phyloP scores from a whole-genome alignment of 2,113 vertebrate genomes.

The Xenus cinereus region DNA sequence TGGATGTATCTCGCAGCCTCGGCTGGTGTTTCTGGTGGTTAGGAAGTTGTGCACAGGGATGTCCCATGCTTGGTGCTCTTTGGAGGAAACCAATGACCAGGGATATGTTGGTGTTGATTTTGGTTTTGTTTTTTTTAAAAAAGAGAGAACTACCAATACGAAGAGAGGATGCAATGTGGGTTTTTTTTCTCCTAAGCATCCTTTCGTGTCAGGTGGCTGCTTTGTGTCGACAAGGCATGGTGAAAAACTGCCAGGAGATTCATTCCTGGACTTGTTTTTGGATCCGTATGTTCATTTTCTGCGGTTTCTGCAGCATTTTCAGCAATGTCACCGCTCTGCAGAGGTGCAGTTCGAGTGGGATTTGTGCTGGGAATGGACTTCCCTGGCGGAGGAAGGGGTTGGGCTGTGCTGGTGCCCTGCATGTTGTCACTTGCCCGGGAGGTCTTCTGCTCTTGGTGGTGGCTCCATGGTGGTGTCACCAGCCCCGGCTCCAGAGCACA shows the following conservation, averaged over 20 bases:
- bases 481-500: background rate
- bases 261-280: background rate
- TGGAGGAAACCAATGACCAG: background rate
- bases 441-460: background rate
- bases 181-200: background rate
- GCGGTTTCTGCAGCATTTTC: background rate
- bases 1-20: too few relatives aligned
- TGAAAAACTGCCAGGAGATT: background rate
- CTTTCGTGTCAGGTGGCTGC: background rate
- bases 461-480: background rate
- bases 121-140: too few relatives aligned
- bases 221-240: rapidly evolving
- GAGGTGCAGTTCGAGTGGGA: rapidly evolving
- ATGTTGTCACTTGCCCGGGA: background rate
- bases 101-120: background rate
- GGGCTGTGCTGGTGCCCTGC: background rate
- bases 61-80: background rate
- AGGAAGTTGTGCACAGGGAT: background rate
- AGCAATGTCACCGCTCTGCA: rapidly evolving
- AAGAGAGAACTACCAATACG: background rate
- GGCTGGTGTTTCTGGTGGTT: background rate
- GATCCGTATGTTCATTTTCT: background rate
- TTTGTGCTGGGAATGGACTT: background rate
- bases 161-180: background rate
- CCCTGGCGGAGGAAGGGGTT: rapidly evolving